Conservation (phyloP, 2,113 vertebrate species). For the Oncorhynchus tshawytscha region DNA sequence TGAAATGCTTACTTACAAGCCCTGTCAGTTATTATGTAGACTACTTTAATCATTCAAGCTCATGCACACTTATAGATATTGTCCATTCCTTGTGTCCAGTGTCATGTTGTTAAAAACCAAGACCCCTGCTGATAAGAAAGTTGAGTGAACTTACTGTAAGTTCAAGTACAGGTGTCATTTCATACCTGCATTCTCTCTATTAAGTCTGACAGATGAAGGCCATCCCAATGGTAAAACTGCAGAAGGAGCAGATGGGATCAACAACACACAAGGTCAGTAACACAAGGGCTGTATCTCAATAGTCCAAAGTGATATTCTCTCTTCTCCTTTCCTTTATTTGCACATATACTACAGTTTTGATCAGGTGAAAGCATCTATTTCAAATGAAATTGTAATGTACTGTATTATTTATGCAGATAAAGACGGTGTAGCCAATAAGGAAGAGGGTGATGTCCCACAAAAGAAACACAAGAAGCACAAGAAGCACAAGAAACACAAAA, state of each 20-base stretch:
- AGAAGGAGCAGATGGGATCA: neutral
- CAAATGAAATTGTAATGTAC: neutral
- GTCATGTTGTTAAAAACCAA: no score
- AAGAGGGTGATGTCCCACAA: constrained; percentile 70
- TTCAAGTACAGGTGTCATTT: neutral
- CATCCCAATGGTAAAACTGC: constrained; percentile 24
- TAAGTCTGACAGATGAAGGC: constrained; percentile 33
- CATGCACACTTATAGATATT: no score
- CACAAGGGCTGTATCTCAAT: neutral
- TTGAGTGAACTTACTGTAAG: neutral
- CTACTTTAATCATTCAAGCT: no score
- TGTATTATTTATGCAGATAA: constrained; percentile 10
- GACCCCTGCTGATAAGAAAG: no score
- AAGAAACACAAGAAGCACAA: constrained; percentile 84
- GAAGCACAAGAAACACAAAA: constrained; percentile 95
- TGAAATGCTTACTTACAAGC: no score
- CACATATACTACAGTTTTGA: no score
- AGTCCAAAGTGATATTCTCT: no score
- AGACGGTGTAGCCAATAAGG: constrained; percentile 46
- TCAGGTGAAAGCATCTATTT: constrained; percentile 8
- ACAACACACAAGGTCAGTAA: constrained; percentile 2
- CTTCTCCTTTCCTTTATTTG: no score
- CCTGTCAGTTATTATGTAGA: no score
- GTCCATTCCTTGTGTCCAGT: no score
- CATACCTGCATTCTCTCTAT: neutral